phyloP scores from a whole-genome alignment of 2,113 vertebrate species.

The Eclectus roratus region DNA sequence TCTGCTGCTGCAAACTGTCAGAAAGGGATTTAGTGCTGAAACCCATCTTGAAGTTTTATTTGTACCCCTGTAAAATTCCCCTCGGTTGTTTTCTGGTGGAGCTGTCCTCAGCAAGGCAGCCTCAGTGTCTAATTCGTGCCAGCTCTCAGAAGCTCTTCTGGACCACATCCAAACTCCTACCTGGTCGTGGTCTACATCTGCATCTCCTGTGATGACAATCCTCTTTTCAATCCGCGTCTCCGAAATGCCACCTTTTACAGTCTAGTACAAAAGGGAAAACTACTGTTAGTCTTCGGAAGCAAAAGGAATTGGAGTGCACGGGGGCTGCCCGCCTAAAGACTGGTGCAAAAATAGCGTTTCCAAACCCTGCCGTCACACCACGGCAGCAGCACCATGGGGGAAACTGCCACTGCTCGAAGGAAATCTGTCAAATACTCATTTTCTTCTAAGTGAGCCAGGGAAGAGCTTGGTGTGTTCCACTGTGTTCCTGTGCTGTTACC shows the following conservation, averaged over 20 bases:
- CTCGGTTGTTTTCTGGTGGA: background rate
- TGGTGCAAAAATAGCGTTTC: background rate
- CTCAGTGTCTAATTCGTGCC: background rate
- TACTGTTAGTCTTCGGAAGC: background rate
- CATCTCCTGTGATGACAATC: conserved; percentile 97
- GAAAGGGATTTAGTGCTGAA: background rate
- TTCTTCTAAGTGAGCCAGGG: background rate
- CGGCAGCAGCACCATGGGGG: rapidly evolving
- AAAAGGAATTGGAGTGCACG: background rate
- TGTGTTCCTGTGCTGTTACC: conserved; percentile 63
- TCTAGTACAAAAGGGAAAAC: conserved; percentile 72
- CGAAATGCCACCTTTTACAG: conserved; percentile 96
- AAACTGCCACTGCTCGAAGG: background rate
- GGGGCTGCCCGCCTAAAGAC: background rate
- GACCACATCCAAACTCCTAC: conserved; percentile 60
- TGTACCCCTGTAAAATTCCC: background rate
- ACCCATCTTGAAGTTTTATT: background rate
- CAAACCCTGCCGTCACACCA: rapidly evolving
- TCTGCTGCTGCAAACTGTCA: background rate
- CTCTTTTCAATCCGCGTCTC: conserved; percentile 98
- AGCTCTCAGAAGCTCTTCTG: background rate
- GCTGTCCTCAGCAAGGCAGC: background rate
- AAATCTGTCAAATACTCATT: background rate
- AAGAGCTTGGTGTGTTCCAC: background rate
- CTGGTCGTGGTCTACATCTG: conserved; percentile 97